phyloP scores from a whole-genome alignment of 2,888 invertebrate species.

The Dyspetes luteomarginatus region DNA sequence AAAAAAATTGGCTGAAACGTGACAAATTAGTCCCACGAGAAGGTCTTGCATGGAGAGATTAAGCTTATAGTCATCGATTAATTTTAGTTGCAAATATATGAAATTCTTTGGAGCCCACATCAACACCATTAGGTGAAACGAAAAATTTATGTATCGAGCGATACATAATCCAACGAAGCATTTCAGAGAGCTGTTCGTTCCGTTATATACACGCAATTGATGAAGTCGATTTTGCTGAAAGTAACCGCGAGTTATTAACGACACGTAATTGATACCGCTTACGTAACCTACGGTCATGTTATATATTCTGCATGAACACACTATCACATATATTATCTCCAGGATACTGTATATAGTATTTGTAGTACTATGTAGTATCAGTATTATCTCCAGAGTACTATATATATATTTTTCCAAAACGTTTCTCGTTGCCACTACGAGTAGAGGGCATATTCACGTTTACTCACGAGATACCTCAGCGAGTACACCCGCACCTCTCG shows the following conservation, averaged over 20 bases:
- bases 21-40: no score
- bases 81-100: no score
- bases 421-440: not conserved
- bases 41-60: no score
- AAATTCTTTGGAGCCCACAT: no score
- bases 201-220: not conserved
- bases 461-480: constrained; percentile 13
- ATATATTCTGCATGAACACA: no score
- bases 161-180: not conserved
- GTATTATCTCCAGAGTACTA: constrained; percentile 2
- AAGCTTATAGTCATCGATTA: no score
- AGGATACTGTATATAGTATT: no score
- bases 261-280: constrained; percentile 37
- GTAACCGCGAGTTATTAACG: constrained; percentile 21
- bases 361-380: no score
- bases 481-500: constrained; percentile 33
- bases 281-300: not conserved
- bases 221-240: not conserved
- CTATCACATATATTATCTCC: no score
- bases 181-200: not conserved
- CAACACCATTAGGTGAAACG: no score
- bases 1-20: no score
- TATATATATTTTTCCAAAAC: constrained; percentile 22
- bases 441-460: constrained; percentile 9
- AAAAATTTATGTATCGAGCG: not conserved